Evolutionary conservation across 2,113 vertebrate genomes (phyloP), one percentile per base, ranked within the genome.

Genomic region (Isichthys henryi): DNA sequence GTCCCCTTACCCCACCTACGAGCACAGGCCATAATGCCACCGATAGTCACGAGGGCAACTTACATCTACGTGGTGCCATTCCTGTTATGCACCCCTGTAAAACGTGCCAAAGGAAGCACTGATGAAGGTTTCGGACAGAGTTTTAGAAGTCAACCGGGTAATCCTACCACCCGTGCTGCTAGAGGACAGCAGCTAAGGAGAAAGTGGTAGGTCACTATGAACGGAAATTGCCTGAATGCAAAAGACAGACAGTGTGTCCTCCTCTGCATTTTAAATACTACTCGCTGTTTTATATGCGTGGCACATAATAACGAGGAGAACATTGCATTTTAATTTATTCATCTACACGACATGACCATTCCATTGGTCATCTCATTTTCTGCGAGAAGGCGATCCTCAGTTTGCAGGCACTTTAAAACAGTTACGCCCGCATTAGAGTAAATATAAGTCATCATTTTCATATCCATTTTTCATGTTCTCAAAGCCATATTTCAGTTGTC

Each of bases 271-370:
- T 92, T 89, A 92, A 89, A 45, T 48, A 70, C 56, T 48, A 52
- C 23, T 56, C 58, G 5, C 87, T 90, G 56, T 58, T 92, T 92
- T 88, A 89, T 88, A 92, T 91, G 89, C 92, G 31, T 23, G 1
- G 58, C 62, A 53, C 89, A 62, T 35, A n/a, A 15, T 48, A 90
- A 82, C 90, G 85, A 35, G 17, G 84, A 86, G 90, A 87, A 86
- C 77, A 90, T 74, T 82, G 86, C 87, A 89, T 90, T 91, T 90
- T 91, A 91, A 91, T 91, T 91, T 90, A 89, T 90, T 90, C 77
- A 88, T 88, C 77, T 74, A 23, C 84, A 19, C 39, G 48, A 90
- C 86, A 88, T 27, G 66, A 77, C 86, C 86, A 86, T 35, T 49
- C 89, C 70, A 43, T 56, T 31, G 62, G 82, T 50, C 89, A 49